Percentiles rank a stretch among this genome's conserved stretches.
These are phyloP conservation scores for Eupithecia pulchellata DNA, from an alignment of 2,888 invertebrate species.

Conservation along the genomic window DNA sequence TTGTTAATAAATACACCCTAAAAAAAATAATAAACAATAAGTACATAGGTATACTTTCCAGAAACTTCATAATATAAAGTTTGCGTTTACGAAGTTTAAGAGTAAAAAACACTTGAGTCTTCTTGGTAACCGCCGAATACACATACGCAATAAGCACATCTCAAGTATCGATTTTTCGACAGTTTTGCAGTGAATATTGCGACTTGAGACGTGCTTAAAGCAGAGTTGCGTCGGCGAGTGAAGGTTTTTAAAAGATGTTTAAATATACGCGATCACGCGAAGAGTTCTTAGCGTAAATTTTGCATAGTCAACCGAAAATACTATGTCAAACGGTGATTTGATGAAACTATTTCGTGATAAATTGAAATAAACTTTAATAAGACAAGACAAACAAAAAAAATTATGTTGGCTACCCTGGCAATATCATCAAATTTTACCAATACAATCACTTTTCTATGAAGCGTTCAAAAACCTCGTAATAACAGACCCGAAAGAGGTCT, in stretches of 20 bases:
- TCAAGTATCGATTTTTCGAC: no score
- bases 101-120: background rate
- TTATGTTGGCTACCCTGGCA: background rate
- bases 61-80: background rate
- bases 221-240: no score
- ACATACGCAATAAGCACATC: no score
- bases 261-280: no score
- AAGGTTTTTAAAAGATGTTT: background rate
- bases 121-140: no score
- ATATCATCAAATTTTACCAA: background rate
- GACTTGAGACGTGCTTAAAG: no score
- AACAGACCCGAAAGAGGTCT: slow-evolving; percentile 9
- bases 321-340: background rate
- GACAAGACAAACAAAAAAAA: background rate
- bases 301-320: background rate
- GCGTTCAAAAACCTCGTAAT: slow-evolving; percentile 2
- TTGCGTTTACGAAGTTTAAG: background rate
- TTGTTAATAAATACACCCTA: no score
- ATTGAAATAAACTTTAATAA: background rate
- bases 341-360: background rate
- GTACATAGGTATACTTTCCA: no score
- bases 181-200: no score
- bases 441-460: background rate
- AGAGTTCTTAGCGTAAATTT: background rate
- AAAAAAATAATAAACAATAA: no score